phyloP scores from a whole-genome alignment of 2,113 vertebrate genomes.

The Meriones unguiculatus region DNA sequence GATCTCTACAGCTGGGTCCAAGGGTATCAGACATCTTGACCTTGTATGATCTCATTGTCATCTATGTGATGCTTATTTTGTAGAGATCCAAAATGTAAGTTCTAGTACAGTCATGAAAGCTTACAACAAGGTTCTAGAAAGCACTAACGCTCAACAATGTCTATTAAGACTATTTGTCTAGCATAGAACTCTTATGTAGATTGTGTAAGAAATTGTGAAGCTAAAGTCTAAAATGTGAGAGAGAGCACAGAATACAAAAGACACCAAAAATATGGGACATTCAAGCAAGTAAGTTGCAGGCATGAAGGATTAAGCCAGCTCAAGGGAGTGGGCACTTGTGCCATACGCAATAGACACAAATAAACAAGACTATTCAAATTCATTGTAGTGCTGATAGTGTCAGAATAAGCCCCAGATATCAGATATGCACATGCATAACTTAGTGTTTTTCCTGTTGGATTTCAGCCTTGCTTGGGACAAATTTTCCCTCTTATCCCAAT shows the following conservation, averaged over 20 bases:
- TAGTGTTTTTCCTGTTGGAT: neutral
- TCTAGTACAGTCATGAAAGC: neutral
- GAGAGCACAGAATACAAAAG: neutral
- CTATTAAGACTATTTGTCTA: neutral
- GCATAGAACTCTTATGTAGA: neutral
- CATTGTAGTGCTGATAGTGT: rapidly evolving
- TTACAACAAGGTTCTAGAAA: neutral
- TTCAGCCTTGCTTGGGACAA: neutral
- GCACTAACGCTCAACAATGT: neutral
- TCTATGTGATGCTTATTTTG: neutral
- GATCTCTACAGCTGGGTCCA: neutral
- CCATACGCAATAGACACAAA: neutral
- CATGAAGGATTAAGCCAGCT: neutral
- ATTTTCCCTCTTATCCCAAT: neutral
- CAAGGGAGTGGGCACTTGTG: neutral
- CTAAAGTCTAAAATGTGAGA: neutral
- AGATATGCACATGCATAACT: neutral
- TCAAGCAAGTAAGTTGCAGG: neutral
- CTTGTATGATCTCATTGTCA: neutral
- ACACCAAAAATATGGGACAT: neutral
- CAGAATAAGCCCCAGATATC: neutral
- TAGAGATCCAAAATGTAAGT: neutral
- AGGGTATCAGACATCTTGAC: neutral
- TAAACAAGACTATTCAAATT: neutral
- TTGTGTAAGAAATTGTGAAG: neutral